These are phyloP conservation scores for Microcebus jonahi DNA, from an alignment of 2,113 vertebrate genomes.

Conservation along the genomic window DNA sequence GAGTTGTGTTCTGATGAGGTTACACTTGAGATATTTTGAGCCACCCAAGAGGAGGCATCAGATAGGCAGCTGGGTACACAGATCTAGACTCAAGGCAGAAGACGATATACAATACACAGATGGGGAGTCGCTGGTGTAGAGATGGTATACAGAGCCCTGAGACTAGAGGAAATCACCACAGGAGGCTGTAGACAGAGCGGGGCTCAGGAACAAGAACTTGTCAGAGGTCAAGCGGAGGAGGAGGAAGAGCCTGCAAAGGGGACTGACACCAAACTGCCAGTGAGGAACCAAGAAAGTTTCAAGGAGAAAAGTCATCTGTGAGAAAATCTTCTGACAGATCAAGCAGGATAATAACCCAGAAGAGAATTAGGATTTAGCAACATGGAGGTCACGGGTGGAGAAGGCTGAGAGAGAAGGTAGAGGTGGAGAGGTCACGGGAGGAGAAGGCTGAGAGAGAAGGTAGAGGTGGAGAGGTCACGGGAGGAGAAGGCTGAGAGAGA, in stretches of 20 bases:
- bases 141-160: background rate
- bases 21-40: background rate
- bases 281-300: background rate
- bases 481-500: too few relatives aligned
- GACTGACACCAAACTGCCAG: background rate
- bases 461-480: too few relatives aligned
- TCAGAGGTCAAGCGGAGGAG: background rate
- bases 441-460: background rate
- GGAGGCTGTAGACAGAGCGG: background rate
- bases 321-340: background rate
- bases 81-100: background rate
- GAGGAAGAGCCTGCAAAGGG: background rate
- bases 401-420: too few relatives aligned
- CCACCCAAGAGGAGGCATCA: background rate
- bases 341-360: background rate
- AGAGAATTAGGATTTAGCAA: background rate
- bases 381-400: background rate
- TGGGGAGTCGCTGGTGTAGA: background rate
- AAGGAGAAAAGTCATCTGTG: background rate
- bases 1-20: background rate
- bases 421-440: too few relatives aligned
- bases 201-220: background rate
- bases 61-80: background rate
- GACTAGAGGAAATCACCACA: background rate
- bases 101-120: background rate